These are phyloP conservation scores for Drosophila setosimentum DNA, from an alignment of 2,888 invertebrate genomes.

Conservation along the genomic window DNA sequence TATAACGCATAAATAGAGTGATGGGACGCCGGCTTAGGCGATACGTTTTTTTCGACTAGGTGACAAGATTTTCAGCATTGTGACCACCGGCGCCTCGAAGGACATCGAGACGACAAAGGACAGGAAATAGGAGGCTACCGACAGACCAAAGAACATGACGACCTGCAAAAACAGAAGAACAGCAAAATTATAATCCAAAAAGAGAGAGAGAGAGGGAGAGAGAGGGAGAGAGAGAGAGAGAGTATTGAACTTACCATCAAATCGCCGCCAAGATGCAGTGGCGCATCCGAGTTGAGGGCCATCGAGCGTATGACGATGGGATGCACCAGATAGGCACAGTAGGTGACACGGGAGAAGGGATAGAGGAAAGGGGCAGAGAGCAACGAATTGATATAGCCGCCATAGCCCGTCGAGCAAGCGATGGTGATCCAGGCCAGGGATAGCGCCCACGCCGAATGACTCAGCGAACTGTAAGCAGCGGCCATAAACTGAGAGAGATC, in stretches of 20 bases:
- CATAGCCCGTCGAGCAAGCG: constrained; percentile 93
- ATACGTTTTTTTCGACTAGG: constrained; percentile 86
- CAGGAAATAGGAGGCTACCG: constrained; percentile 91
- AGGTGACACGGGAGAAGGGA: constrained; percentile 94
- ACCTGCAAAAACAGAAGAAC: constrained; percentile 86
- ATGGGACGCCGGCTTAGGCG: constrained; percentile 64
- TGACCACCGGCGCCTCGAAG: constrained; percentile 94
- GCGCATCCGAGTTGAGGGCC: constrained; percentile 93
- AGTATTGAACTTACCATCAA: constrained; percentile 87
- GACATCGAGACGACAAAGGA: constrained; percentile 92
- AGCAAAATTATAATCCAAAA: neutral
- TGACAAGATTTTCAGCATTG: constrained; percentile 90
- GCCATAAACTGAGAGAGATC: constrained; percentile 89
- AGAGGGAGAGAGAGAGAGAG: too few species aligned
- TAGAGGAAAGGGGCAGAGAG: constrained; percentile 92
- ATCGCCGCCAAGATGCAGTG: constrained; percentile 92
- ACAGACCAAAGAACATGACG: constrained; percentile 92
- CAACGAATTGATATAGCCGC: constrained; percentile 91
- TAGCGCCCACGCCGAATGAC: constrained; percentile 93
- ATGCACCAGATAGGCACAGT: constrained; percentile 94
- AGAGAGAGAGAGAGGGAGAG: neutral
- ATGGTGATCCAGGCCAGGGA: constrained; percentile 93
- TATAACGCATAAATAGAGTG: constrained; percentile 65
- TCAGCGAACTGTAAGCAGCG: constrained; percentile 92
- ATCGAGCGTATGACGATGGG: constrained; percentile 92